Percentiles rank a stretch among this genome's conserved stretches.
phyloP scores from a whole-genome alignment of 1,140 invertebrate species.

The Zophobas atratus region DNA sequence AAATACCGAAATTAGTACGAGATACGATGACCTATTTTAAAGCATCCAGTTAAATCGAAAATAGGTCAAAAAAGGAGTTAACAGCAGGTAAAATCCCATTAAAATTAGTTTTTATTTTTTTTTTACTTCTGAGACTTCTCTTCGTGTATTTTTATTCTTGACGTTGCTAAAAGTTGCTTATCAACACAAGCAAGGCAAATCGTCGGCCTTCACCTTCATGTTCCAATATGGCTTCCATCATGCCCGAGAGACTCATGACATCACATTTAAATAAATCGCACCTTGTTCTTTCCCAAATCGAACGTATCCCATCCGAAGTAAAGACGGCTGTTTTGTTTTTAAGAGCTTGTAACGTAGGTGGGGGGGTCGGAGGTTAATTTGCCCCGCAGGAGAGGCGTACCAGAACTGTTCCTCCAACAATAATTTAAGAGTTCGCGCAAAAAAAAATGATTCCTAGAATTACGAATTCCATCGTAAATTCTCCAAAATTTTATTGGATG shows the following conservation, averaged over 20 bases:
- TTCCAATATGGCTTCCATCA: neutral
- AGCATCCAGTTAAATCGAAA: too few relatives aligned
- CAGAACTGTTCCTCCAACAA: neutral
- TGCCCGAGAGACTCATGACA: neutral
- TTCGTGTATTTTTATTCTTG: neutral
- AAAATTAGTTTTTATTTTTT: too few relatives aligned
- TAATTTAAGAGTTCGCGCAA: too few relatives aligned
- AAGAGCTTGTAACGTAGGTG: neutral
- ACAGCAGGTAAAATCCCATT: neutral
- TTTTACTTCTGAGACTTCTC: too few relatives aligned
- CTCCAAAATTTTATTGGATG: too few relatives aligned
- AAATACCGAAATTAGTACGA: too few relatives aligned
- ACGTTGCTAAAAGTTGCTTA: neutral
- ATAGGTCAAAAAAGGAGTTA: neutral
- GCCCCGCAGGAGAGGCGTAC: neutral
- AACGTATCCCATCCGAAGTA: neutral
- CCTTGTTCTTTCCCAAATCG: too few relatives aligned
- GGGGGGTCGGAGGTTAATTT: neutral
- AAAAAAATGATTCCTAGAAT: too few relatives aligned
- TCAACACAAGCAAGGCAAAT: neutral
- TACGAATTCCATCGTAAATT: too few relatives aligned
- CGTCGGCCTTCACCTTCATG: slow-evolving; percentile 1
- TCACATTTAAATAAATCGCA: neutral
- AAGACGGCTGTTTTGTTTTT: neutral
- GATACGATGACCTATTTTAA: too few relatives aligned